Percentiles rank a stretch among this genome's conserved stretches.
Conservation (phyloP, 2,113 vertebrate genomes). For the Chaenogobius annularis region DNA sequence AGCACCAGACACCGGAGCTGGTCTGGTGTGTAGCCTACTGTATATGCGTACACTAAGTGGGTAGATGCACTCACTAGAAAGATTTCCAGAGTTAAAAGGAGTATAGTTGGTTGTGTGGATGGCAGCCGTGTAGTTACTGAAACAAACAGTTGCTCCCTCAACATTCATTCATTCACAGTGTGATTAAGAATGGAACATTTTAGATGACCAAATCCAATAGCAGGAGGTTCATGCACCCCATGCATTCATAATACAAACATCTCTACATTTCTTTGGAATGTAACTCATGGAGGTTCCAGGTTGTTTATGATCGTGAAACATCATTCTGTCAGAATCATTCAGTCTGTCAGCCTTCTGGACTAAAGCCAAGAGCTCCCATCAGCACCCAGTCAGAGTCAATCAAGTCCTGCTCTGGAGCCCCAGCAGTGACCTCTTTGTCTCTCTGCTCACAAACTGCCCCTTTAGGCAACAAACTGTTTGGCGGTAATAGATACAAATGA, state of each 20-base stretch:
- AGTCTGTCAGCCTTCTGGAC: conserved; percentile 20
- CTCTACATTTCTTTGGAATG: no score
- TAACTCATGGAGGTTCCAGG: no score
- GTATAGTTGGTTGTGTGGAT: neutral
- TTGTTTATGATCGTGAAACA: neutral
- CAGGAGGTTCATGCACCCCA: no score
- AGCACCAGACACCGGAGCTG: neutral
- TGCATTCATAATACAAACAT: no score
- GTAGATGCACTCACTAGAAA: neutral
- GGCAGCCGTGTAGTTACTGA: no score
- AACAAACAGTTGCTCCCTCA: no score
- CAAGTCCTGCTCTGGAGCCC: conserved; percentile 6
- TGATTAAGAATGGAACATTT: no score
- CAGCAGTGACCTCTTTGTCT: conserved; percentile 3
- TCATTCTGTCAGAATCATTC: neutral
- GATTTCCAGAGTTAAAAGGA: neutral
- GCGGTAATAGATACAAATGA: neutral
- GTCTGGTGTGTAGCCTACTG: neutral
- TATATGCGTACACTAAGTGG: neutral
- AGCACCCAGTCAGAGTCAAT: conserved; percentile 25
- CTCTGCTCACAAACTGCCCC: neutral
- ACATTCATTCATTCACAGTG: no score
- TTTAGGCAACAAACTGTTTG: neutral
- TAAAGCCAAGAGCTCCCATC: conserved; percentile 12
- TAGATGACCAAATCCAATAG: no score